Evolutionary conservation across 2,113 vertebrate genomes (phyloP), one percentile per base, ranked within the genome.

Genomic region (Grantiella picta): DNA sequence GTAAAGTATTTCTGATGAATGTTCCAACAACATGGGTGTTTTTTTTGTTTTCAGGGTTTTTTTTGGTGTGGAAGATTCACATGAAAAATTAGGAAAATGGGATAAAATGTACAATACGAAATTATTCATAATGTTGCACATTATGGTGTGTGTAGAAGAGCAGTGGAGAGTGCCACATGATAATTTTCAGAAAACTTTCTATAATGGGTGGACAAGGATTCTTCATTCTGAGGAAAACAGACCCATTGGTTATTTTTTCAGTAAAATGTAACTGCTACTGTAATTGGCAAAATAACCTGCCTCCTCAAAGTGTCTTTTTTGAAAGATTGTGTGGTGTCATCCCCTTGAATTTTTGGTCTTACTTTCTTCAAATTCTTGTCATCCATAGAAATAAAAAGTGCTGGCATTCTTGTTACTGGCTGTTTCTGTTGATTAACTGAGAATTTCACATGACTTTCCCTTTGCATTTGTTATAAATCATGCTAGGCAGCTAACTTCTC

Each of bases 401-500:
- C 52, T 94, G 35, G 31, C 33, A 40, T 94, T 94, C 71, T 89
- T 78, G 54, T 92, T 89, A 78, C 76, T 82, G 89, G 52, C 90
- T 5, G 4, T 76, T 96, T 92, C 72, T 96, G 86, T 90, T 92
- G 73, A 96, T 96, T 96, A 96, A 82, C 80, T 94, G 76, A 86
- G 93, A 80, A 82, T 95, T 95, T 97, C 89, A 80, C 56, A 18
- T 75, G 76, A 92, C 61, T 97, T 95, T 66, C 40, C 68, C 45
- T 89, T 82, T 89, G 42, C 29, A 65, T 89, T 97, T 94, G 86
- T 89, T 97, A 86, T 97, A 98, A 97, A 96, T 97, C 90, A 95
- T 95, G 69, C 90, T 95, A 84, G 90, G 93, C 87, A 97, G 92
- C 86, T 80, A 97, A 96, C 77, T 95, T 97, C 96, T 97, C 95